Evolutionary conservation across 1,140 invertebrate species (phyloP), one percentile per base, ranked within the genome.

Genomic region (Anastrepha obliqua): DNA sequence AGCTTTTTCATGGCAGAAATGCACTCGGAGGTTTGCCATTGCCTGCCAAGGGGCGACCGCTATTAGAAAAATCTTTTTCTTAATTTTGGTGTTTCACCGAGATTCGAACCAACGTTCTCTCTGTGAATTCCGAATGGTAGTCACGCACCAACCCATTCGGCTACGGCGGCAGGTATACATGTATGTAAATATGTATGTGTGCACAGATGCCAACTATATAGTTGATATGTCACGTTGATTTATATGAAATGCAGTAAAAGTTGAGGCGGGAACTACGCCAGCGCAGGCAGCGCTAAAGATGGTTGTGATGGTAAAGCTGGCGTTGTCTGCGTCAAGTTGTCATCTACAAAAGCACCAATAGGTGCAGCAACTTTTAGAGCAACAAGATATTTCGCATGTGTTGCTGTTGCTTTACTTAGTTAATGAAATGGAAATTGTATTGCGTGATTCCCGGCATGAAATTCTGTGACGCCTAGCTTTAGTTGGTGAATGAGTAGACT

Each of bases 351-450:
- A 20, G 7, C 8, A 81, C n/a, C 47, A 81, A 78, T 6, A 47
- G 70, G 70, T 78, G 70, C 70, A 47, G 15, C 70, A 15, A 78
- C 70, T 47, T 51, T 78, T 55, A 17, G 39, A 81, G 74, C 20
- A 81, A 51, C 44, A 55, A 81, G n/a, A 29, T 51, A 51, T 51
- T 81, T 55, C 20, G 47, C 74, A 81, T 81, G 15, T 13, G 8
- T 17, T 17, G 8, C 42, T 13, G 8, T 20, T 2, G 15, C 44
- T 13, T 81, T 39, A 15, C 67, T 39, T 9, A 51, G 20, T 81
- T 55, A 81, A 81, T 81, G 42, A 81, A 81, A 81, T 51, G 74
- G 74, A 81, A 81, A 81, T 81, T 44, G 17, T 20, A 81, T 55
- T 81, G 74, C 74, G 47, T 81, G 74, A 81, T 58, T 55, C 15